Conservation (phyloP, 2,888 invertebrate species). For the Cancer borealis region DNA sequence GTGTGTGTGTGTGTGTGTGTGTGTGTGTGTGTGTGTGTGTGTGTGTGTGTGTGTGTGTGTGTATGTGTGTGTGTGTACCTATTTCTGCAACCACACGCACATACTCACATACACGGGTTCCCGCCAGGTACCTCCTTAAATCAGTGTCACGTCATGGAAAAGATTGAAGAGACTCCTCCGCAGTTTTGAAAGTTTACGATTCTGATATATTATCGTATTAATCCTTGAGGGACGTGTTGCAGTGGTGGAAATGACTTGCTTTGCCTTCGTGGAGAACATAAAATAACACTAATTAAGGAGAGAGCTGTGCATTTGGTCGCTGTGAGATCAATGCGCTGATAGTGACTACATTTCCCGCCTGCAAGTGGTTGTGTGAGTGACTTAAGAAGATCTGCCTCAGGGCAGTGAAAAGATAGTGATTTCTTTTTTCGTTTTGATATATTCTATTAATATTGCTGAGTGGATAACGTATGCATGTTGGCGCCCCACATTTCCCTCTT, state of each 20-base stretch:
- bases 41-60: too few species aligned
- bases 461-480: not conserved
- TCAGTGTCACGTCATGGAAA: too few species aligned
- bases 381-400: not conserved
- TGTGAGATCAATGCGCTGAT: not conserved
- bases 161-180: too few species aligned
- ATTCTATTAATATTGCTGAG: not conserved
- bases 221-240: not conserved
- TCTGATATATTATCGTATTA: not conserved
- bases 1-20: too few species aligned
- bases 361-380: not conserved
- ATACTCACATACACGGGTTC: too few species aligned
- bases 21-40: too few species aligned
- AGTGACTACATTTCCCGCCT: not conserved
- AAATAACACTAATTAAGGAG: not conserved
- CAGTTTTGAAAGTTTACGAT: too few species aligned
- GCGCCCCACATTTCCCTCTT: not conserved
- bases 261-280: not conserved
- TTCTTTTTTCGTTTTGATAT: not conserved
- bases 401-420: not conserved
- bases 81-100: too few species aligned
- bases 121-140: too few species aligned
- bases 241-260: not conserved
- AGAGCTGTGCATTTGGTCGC: too few species aligned
- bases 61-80: too few species aligned